Conservation (phyloP, 2,113 vertebrate genomes). For the Tetrax tetrax region DNA sequence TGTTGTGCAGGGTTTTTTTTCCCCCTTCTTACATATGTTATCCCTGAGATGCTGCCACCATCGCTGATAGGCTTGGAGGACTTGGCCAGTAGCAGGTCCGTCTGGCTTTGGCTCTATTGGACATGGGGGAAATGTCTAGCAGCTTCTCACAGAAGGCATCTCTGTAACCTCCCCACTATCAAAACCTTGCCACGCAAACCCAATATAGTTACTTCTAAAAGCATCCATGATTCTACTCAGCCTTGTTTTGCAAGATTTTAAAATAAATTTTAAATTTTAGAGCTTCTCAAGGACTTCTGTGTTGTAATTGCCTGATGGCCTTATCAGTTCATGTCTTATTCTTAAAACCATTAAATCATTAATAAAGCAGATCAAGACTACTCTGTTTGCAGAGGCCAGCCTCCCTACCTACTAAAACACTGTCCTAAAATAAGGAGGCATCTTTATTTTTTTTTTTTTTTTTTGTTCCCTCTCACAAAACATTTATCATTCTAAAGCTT, state of each 20-base stretch:
- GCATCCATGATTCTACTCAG: neutral
- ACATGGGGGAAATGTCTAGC: too few species aligned
- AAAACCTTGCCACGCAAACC: too few species aligned
- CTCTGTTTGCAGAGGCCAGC: neutral
- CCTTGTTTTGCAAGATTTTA: neutral
- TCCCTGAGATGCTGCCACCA: too few species aligned
- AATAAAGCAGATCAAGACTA: neutral
- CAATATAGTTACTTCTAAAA: neutral
- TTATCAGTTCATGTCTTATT: neutral
- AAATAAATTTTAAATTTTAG: neutral
- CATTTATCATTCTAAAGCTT: neutral
- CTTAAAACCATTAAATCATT: neutral
- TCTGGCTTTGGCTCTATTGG: too few species aligned
- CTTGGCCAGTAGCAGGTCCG: too few species aligned
- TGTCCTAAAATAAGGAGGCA: neutral
- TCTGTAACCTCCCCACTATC: too few species aligned
- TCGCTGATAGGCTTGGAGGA: too few species aligned
- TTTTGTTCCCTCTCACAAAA: neutral
- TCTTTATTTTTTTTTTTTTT: neutral
- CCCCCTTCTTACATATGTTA: too few species aligned
- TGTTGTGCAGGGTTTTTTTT: too few species aligned
- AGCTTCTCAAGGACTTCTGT: neutral
- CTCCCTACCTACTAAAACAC: neutral
- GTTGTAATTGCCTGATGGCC: neutral
- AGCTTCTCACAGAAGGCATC: too few species aligned